Percentiles rank a stretch among this genome's conserved stretches.
Evolutionary conservation across 2,888 invertebrate genomes (phyloP).

Genomic region (Cremastobaeus sp.): DNA sequence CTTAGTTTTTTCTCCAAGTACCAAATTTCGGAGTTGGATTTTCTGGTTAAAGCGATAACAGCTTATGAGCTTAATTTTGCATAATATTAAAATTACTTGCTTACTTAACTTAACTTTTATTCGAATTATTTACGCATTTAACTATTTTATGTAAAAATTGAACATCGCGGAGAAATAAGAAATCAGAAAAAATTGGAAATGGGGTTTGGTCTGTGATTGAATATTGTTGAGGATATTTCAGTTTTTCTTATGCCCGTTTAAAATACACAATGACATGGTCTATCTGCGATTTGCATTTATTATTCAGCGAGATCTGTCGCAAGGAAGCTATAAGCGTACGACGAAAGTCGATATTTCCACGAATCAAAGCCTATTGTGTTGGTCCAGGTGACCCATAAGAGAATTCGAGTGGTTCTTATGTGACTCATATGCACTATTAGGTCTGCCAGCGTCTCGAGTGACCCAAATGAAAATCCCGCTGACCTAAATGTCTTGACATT

Average conservation of each 20-base stretch:
- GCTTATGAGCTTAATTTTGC: no score
- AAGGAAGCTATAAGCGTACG: constrained; percentile 8
- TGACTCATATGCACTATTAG: constrained; percentile 23
- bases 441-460: constrained; percentile 33
- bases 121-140: no score
- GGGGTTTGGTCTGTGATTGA: no score
- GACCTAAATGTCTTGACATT: constrained; percentile 29
- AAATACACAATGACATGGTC: background rate
- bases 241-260: background rate
- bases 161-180: no score
- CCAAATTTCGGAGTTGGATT: no score
- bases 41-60: no score
- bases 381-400: constrained; percentile 26
- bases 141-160: no score
- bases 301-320: background rate
- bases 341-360: constrained; percentile 16
- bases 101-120: no score
- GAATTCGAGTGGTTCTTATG: constrained; percentile 37
- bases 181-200: no score
- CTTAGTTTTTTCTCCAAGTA: no score
- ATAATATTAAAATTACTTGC: no score
- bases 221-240: no score
- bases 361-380: constrained; percentile 33
- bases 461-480: constrained; percentile 34
- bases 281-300: constrained; percentile 6